A percentile compares a stretch with the other conserved stretches of the same genome.
phyloP scores from a whole-genome alignment of 1,140 invertebrate genomes.

The Mizuhopecten yessoensis region DNA sequence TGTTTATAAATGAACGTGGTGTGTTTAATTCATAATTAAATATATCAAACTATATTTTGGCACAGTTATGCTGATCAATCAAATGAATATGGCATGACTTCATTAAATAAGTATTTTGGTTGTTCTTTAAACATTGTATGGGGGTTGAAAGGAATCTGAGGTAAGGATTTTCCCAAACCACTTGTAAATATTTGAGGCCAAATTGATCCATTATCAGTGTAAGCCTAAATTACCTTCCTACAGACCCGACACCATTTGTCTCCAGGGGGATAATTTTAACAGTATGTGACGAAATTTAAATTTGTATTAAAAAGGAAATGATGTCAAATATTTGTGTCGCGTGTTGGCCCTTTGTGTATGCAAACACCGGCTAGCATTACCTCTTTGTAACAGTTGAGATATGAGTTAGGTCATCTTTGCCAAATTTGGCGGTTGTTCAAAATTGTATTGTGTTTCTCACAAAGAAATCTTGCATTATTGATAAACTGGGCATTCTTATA shows the following conservation, averaged over 20 bases:
- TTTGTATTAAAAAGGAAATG: slow-evolving; percentile 12
- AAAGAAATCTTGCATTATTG: slow-evolving; percentile 15
- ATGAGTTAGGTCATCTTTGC: neutral
- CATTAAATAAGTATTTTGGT: slow-evolving; percentile 6
- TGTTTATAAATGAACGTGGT: neutral
- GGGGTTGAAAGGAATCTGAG: neutral
- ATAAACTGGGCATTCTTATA: neutral
- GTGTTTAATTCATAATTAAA: neutral
- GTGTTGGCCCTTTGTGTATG: neutral
- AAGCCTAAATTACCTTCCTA: slow-evolving; percentile 39
- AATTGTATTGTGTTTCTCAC: slow-evolving; percentile 17
- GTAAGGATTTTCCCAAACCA: neutral
- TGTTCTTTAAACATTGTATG: neutral
- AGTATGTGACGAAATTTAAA: slow-evolving; percentile 28
- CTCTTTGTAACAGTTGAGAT: neutral
- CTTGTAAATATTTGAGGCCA: slow-evolving; percentile 26
- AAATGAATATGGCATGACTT: neutral
- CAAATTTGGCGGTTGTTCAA: slow-evolving; percentile 33
- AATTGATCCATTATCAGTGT: neutral
- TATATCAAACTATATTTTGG: neutral
- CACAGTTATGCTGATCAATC: slow-evolving; percentile 6
- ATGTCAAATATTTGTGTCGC: slow-evolving; percentile 34
- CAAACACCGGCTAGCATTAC: neutral
- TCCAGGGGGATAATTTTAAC: slow-evolving; percentile 17
- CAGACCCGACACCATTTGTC: slow-evolving; percentile 7